Conservation (phyloP, 2,797 vertebrate genomes). For the Sciurus carolinensis region DNA sequence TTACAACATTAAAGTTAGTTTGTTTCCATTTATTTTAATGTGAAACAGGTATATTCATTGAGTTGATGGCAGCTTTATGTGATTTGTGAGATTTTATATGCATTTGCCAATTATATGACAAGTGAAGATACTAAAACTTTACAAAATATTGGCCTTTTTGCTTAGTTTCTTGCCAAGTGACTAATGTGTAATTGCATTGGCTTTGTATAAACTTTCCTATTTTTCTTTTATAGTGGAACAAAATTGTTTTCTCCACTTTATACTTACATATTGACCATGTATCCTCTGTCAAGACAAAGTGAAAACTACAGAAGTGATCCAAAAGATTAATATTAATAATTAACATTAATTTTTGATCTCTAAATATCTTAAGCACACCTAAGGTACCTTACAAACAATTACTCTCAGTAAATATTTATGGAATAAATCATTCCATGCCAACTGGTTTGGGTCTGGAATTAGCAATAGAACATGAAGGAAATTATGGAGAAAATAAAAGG, state of each 20-base stretch:
- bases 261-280: not conserved
- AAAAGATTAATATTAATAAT: slow-evolving; percentile 35
- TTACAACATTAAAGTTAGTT: slow-evolving; percentile 63
- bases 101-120: slow-evolving; percentile 54
- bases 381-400: not conserved
- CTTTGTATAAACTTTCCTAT: slow-evolving; percentile 43
- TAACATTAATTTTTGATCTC: not conserved
- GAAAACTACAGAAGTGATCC: not conserved
- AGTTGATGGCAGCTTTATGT: slow-evolving; percentile 57
- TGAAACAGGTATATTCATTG: slow-evolving; percentile 71
- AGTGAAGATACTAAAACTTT: slow-evolving; percentile 52
- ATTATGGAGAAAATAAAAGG: not conserved
- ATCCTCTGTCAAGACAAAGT: not conserved
- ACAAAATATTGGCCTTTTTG: slow-evolving; percentile 30
- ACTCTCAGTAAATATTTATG: not conserved
- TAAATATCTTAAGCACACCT: not conserved
- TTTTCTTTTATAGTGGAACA: not conserved
- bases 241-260: slow-evolving; percentile 24
- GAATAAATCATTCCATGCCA: not conserved
- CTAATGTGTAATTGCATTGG: slow-evolving; percentile 3
- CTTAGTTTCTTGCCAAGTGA: slow-evolving; percentile 48
- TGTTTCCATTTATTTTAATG: slow-evolving; percentile 75
- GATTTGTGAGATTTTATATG: slow-evolving; percentile 43
- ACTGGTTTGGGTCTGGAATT: not conserved
- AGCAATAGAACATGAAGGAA: not conserved